Percentiles rank a stretch among this genome's conserved stretches.
Evolutionary conservation across 2,888 invertebrate species (phyloP).

Genomic region (Trachelus tabidus): DNA sequence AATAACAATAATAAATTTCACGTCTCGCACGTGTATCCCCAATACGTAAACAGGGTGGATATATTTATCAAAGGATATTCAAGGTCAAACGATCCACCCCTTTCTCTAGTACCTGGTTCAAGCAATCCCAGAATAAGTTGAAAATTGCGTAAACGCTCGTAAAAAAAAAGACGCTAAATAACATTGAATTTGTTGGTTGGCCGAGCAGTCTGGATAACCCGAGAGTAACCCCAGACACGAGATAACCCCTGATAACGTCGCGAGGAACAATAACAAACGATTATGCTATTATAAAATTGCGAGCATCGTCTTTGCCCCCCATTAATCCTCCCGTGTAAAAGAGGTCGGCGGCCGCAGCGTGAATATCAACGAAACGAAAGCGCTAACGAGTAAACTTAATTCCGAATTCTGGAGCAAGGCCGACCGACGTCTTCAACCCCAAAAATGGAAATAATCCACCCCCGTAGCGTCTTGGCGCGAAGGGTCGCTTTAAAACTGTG

Average conservation of each 20-base stretch:
- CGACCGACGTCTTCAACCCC: background rate
- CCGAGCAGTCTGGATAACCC: background rate
- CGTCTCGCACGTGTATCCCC: background rate
- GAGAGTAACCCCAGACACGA: background rate
- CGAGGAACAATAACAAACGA: background rate
- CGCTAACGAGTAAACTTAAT: slow-evolving; percentile 24
- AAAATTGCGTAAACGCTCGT: background rate
- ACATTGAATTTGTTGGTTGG: background rate
- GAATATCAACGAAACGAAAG: slow-evolving; percentile 21
- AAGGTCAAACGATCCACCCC: slow-evolving; percentile 31
- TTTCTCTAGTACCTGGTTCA: slow-evolving; percentile 33
- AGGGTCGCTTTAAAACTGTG: slow-evolving; percentile 24
- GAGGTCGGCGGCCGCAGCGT: background rate
- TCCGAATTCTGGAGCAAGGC: slow-evolving; percentile 19
- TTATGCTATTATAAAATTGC: background rate
- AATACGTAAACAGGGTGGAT: background rate
- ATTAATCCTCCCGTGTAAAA: background rate
- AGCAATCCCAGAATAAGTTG: slow-evolving; percentile 26
- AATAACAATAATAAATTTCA: background rate
- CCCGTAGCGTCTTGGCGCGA: slow-evolving; percentile 2
- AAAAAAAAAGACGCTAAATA: background rate
- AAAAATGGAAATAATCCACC: slow-evolving; percentile 21
- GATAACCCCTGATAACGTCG: background rate
- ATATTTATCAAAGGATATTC: slow-evolving; percentile 13
- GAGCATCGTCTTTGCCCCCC: background rate